phyloP scores from a whole-genome alignment of 2,888 invertebrate species.

The Chrysodeixis includens region DNA sequence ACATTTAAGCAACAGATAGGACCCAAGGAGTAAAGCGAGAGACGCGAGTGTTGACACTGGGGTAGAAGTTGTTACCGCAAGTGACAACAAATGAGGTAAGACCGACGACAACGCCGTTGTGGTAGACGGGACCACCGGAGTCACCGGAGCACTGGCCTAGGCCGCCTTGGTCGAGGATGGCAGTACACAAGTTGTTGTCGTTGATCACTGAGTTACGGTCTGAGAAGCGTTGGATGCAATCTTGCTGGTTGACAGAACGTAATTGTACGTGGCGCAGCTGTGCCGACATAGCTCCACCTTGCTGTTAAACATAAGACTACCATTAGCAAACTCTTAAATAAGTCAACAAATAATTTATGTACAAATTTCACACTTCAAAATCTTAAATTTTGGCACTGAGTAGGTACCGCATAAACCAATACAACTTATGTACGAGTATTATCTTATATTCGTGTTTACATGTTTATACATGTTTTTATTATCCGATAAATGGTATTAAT shows the following conservation, averaged over 20 bases:
- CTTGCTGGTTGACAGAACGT: not conserved
- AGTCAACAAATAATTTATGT: not conserved
- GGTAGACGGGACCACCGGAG: conserved; percentile 70
- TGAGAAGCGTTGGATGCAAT: not conserved
- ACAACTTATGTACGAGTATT: no score
- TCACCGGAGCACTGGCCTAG: conserved; percentile 76
- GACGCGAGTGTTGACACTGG: conserved; percentile 69
- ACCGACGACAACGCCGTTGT: conserved; percentile 67
- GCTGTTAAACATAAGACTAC: not conserved
- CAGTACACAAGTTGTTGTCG: not conserved
- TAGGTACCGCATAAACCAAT: not conserved
- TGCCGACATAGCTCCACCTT: not conserved
- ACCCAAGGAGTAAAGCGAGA: conserved; percentile 66
- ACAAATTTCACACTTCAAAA: no score
- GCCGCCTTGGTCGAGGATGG: conserved; percentile 66
- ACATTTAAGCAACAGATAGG: conserved; percentile 56
- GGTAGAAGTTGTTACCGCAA: conserved; percentile 57
- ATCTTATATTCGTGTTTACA: no score
- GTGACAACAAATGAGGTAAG: conserved; percentile 65
- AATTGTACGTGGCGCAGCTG: conserved; percentile 1
- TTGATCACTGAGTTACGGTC: conserved; percentile 2
- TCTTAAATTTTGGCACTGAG: no score
- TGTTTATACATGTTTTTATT: no score
- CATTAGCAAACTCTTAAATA: not conserved
- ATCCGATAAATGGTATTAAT: no score